Evolutionary conservation across 2,888 invertebrate genomes (phyloP), one percentile per base, ranked within the genome.

Genomic region (Noctua comes): DNA sequence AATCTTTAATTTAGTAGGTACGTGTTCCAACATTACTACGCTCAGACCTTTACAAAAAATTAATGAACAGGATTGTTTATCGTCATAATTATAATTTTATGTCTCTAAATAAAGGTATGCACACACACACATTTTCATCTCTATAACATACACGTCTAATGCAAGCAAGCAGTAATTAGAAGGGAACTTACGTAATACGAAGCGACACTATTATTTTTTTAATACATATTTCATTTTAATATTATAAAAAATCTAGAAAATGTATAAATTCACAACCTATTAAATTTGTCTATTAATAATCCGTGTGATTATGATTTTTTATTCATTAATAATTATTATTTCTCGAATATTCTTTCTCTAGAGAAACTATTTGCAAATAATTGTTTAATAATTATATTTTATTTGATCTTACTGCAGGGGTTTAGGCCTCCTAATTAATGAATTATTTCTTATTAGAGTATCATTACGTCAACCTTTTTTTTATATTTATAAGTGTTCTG

Each of bases 211-310:
- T 90, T 91, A 71, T 91, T 91, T 88, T 90, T 91, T 91, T 90
- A 90, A 89, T 90, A 90, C 85, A 89, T 91, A 90, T 88, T 91
- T 91, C 88, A 88, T 91, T 91, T 91, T 89, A 91, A 93, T 94
- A 93, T 94, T 95, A 95, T 96, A 95, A 96, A 96, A 96, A 92
- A 95, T 95, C 96, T 96, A 96, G 94, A 96, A 96, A 96, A 96
- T 96, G 96, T 96, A 95, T 95, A 97, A 96, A 96, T 96, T 97
- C 96, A 97, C 96, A 97, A 97, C 96, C 96, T 97, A 97, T 96
- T 94, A 93, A 88, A 93, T 95, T 95, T 95, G 94, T 95, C 96
- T 96, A 96, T 95, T 93, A 92, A 91, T 89, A 86, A 88, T 83
- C 87, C 76, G 69, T 88, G 84, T 88, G 87, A 87, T 86, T 85